Base-by-base conservation (phyloP, 2,113 vertebrate genomes). In the Pelobates fuscus region DNA sequence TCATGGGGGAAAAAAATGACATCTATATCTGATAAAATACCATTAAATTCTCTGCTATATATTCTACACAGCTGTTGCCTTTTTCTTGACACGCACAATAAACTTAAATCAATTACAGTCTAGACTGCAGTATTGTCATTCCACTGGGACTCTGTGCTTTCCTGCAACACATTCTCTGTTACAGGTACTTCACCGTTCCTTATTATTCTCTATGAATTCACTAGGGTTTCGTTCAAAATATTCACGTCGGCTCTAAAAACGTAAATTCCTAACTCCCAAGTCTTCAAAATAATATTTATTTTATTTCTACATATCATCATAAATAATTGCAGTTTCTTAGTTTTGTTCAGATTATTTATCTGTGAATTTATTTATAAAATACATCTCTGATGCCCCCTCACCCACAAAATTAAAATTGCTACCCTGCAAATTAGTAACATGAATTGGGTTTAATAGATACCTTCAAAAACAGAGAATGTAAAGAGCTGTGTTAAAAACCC, bases 71-170 rank as follows among this genome's bases (percentile, higher is more conserved):
- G 70, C 70, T 63, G 59, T 63, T 63, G 60, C 26, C 24, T 32
- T 15, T 52, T 21, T 32, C 15, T 52, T 63, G 70, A 65, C 60
- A 73, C 23, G 52, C 21, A 54, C 61, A 65, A 20, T 65, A 55
- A 73, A 73, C 44, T 64, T 73, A 60, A n/a, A 73, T 73, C 61
- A 26, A 73, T 65, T 30, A 73, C 61, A 64, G 60, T 73, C 71
- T 65, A 73, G 71, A 73, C 71, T 73, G 61, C 54, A 60, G 61
- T 55, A 37, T 32, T 73, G 30, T 41, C 49, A 65, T 55, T 73
- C 60, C 46, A 20, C 71, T 41, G 61, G 61, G 61, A 27, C 27
- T 65, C 46, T 27, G 62, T 65, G 71, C 60, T 49, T 72, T 64
- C 64, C 27, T 64, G 23, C 55, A 73, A 65, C 30, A 71, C 25